These are phyloP conservation scores for Ammodytes marinus DNA, from an alignment of 2,113 vertebrate genomes.

Conservation along the genomic window DNA sequence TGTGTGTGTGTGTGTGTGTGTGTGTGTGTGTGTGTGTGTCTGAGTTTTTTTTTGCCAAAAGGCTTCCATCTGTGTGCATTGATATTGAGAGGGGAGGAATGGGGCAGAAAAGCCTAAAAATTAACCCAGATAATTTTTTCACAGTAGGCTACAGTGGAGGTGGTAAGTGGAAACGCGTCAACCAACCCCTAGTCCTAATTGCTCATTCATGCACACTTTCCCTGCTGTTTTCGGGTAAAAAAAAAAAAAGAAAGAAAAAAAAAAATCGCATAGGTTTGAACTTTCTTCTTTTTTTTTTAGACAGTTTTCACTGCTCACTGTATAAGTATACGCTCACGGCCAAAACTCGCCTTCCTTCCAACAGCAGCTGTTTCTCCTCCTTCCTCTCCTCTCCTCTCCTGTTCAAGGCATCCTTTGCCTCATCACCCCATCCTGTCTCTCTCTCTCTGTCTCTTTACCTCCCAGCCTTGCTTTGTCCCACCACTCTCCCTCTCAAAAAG, in stretches of 20 bases:
- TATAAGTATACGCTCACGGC: conserved; percentile 5
- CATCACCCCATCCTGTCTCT: background rate
- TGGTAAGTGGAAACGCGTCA: conserved; percentile 17
- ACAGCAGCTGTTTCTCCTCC: conserved; percentile 42
- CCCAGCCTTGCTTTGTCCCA: conserved; percentile 19
- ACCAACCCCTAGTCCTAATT: conserved; percentile 5
- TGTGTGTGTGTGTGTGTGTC: conserved; percentile 32
- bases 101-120: conserved; percentile 16
- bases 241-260: no score
- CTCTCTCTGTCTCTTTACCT: conserved; percentile 22
- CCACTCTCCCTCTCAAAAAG: conserved; percentile 9
- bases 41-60: conserved; percentile 42
- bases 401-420: conserved; percentile 28
- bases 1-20: conserved; percentile 31
- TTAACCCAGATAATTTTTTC: conserved; percentile 6
- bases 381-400: conserved; percentile 20
- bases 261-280: background rate
- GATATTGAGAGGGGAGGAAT: no score
- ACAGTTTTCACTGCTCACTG: background rate
- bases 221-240: background rate
- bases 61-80: conserved; percentile 55
- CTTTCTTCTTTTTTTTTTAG: conserved; percentile 8
- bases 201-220: background rate
- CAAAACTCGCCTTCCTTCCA: conserved; percentile 1
- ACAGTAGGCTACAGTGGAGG: conserved; percentile 2